Evolutionary conservation across 2,797 vertebrate species (phyloP).

Genomic region (Anguilla marmorata): DNA sequence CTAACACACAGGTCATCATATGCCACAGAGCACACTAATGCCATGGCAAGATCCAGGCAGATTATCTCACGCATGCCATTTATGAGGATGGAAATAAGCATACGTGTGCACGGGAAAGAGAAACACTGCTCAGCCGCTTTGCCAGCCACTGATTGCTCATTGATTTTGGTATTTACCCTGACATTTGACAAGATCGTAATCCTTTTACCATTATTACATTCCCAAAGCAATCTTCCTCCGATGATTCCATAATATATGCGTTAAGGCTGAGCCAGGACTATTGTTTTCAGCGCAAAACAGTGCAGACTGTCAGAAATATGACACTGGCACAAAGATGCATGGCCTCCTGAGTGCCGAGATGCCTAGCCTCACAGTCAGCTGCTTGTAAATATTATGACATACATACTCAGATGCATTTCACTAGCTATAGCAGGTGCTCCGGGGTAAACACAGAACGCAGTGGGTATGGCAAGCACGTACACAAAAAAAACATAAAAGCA

Average conservation of each 20-base stretch:
- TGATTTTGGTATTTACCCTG: background rate
- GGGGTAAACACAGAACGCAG: background rate
- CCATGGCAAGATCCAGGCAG: background rate
- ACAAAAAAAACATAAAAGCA: background rate
- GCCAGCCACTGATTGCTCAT: background rate
- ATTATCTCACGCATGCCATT: background rate
- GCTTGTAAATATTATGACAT: slow-evolving; percentile 3
- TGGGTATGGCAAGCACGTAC: background rate
- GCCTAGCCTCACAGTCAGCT: background rate
- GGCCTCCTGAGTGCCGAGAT: background rate
- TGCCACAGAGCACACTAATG: background rate
- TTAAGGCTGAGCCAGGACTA: background rate
- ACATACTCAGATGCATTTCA: slow-evolving; percentile 11
- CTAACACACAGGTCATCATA: background rate
- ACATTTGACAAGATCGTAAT: background rate
- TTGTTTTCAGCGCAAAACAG: slow-evolving; percentile 4
- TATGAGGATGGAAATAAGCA: background rate
- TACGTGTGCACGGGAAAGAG: background rate
- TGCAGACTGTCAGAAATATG: slow-evolving; percentile 1
- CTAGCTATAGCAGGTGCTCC: background rate
- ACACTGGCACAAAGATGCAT: background rate
- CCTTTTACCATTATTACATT: background rate
- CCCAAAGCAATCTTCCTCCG: background rate
- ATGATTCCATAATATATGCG: background rate
- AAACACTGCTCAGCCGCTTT: background rate